phyloP scores from a whole-genome alignment of 2,888 invertebrate species.

The Torymus texanus region DNA sequence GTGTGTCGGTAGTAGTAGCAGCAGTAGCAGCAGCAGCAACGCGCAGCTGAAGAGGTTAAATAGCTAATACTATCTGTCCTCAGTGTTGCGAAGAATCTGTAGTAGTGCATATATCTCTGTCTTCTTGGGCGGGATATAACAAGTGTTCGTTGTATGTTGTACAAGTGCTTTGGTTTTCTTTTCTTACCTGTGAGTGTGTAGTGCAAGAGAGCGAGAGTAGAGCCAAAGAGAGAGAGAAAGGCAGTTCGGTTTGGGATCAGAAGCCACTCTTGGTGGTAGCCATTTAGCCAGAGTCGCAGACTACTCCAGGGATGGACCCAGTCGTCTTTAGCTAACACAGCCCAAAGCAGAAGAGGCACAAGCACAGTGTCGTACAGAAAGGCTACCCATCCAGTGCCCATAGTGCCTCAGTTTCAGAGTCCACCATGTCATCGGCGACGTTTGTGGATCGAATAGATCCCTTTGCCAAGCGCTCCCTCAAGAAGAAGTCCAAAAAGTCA shows the following conservation, averaged over 20 bases:
- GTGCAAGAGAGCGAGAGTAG: slow-evolving; percentile 21
- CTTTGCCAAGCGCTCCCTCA: slow-evolving; percentile 97
- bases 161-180: slow-evolving; percentile 49
- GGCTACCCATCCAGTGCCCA: slow-evolving; percentile 47
- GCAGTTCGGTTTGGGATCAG: slow-evolving; percentile 3
- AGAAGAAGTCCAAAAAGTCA: slow-evolving; percentile 98
- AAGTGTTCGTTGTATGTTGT: slow-evolving; percentile 54
- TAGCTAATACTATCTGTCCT: background rate
- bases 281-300: slow-evolving; percentile 22
- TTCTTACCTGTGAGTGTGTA: slow-evolving; percentile 51
- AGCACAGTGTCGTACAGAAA: slow-evolving; percentile 45
- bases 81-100: slow-evolving; percentile 39
- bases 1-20: background rate
- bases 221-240: no score
- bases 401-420: slow-evolving; percentile 65
- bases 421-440: slow-evolving; percentile 82
- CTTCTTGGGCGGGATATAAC: slow-evolving; percentile 36
- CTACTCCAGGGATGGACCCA: slow-evolving; percentile 55
- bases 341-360: slow-evolving; percentile 50
- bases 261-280: slow-evolving; percentile 9
- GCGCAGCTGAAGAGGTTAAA: slow-evolving; percentile 24
- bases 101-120: slow-evolving; percentile 15
- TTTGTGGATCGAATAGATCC: slow-evolving; percentile 99
- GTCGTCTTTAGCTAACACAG: slow-evolving; percentile 58
- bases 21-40: slow-evolving; percentile 3